These are phyloP conservation scores for Pteromalus puparum DNA, from an alignment of 1,140 invertebrate genomes.

Conservation along the genomic window DNA sequence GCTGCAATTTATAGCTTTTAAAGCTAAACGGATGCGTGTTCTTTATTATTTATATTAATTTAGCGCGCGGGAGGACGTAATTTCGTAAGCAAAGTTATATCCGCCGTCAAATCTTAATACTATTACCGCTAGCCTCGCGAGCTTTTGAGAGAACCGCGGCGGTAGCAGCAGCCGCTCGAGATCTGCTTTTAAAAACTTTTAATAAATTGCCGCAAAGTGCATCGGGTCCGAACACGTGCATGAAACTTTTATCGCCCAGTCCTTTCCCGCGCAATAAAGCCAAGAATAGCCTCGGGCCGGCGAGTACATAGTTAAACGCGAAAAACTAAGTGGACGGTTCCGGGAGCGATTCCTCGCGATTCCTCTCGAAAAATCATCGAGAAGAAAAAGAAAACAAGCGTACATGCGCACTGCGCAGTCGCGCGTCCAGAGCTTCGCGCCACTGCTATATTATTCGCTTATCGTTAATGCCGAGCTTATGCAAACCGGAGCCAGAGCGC, in stretches of 20 bases:
- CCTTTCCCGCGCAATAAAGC: slow-evolving; percentile 1
- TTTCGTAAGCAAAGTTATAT: background rate
- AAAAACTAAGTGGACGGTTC: background rate
- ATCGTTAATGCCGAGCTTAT: slow-evolving; percentile 53
- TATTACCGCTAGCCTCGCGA: background rate
- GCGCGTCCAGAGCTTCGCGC: background rate
- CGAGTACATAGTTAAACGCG: background rate
- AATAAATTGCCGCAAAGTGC: slow-evolving; percentile 21
- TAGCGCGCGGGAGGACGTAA: background rate
- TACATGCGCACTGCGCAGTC: background rate
- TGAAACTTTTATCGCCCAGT: slow-evolving; percentile 2
- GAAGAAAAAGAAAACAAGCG: background rate
- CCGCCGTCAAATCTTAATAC: background rate
- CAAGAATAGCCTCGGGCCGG: background rate
- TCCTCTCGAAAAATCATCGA: background rate
- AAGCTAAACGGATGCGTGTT: no score
- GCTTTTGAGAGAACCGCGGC: background rate
- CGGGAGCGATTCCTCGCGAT: no score
- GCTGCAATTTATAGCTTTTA: no score
- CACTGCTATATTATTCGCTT: slow-evolving; percentile 54
- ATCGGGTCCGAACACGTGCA: slow-evolving; percentile 1
- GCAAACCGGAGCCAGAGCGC: slow-evolving; percentile 58
- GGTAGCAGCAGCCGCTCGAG: background rate
- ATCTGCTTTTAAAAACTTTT: slow-evolving; percentile 14
- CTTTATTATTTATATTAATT: background rate